Evolutionary conservation across 2,888 invertebrate species (phyloP), one percentile per base, ranked within the genome.

Genomic region (Amaurobius ferox): DNA sequence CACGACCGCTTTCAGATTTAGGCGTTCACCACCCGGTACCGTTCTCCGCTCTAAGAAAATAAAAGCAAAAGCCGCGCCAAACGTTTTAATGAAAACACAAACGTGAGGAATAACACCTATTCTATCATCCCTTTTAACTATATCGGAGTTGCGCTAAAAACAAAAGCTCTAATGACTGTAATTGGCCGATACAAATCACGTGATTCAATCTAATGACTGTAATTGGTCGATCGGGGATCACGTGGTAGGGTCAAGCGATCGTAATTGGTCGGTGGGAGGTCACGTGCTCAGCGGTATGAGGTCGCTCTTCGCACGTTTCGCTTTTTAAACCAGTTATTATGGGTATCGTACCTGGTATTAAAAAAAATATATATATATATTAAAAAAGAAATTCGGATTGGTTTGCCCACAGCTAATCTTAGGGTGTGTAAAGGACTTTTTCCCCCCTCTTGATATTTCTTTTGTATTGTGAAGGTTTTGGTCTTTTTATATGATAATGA

Each of bases 81-180:
- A 23, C 23, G 23, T 23, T 55, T 55, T 55, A 55, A 55, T 55
- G 61, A 74, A 80, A 74, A 73, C 26, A 39, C 23, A 71, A 62
- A 76, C 81, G 81, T 81, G 81, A 81, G 35, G 44, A 48, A 61
- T 81, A 83, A 83, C 83, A 77, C 83, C 83, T 77, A 77, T 81
- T 48, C 26, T 19, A 61, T 73, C 19, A 35, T 40, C 35, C 48
- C 28, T 64, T 48, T 32, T 62, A 74, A 66, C 61, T 66, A 19
- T 76, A 26, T 64, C 39, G 71, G 44, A 66, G 64, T 16, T 32
- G 55, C 67, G 40, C 28, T 61, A 40, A 68, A 76, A 70, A 72
- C 67, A 77, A 66, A 83, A 77, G 44, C 11, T 66, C 40, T 83
- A 83, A 83, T 77, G 55, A 62, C 55, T 39, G 66, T 83, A 83